phyloP scores from a whole-genome alignment of 2,113 vertebrate genomes.

The chimpanzee (Pan troglodytes) region DNA sequence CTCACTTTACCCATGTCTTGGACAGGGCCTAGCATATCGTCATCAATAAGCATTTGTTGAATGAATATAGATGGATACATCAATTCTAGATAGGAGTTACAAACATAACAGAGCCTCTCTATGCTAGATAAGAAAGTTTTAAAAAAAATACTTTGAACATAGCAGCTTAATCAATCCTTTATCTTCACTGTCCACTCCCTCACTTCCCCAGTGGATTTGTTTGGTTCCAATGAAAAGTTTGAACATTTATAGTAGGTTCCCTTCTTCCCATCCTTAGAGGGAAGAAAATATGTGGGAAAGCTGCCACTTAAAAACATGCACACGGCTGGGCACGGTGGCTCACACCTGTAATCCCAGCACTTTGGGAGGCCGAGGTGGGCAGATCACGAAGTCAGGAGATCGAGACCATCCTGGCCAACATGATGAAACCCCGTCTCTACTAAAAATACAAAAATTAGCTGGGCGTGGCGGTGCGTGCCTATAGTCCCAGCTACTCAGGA shows the following conservation, averaged over 20 bases:
- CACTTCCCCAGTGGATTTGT: background rate
- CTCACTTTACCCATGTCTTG: background rate
- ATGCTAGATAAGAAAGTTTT: background rate
- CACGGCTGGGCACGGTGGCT: background rate
- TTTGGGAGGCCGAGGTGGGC: too few relatives aligned
- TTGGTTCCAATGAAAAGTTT: background rate
- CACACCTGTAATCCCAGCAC: too few relatives aligned
- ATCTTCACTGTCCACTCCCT: background rate
- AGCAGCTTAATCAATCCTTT: background rate
- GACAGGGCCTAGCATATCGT: background rate
- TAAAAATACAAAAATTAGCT: too few relatives aligned
- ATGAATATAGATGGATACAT: background rate
- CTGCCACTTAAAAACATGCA: background rate
- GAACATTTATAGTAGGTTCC: background rate
- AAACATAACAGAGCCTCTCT: background rate
- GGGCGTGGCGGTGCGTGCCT: too few relatives aligned
- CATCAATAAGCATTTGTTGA: background rate
- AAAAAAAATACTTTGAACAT: background rate
- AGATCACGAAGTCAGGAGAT: too few relatives aligned
- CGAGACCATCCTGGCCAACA: too few relatives aligned
- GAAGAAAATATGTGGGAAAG: conserved; percentile 12
- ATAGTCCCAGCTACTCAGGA: too few relatives aligned
- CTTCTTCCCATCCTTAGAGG: background rate
- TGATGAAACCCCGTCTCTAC: too few relatives aligned
- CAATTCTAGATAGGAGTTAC: background rate